Evolutionary conservation across 2,113 vertebrate genomes (phyloP), one percentile per base, ranked within the genome.

Genomic region (Puntigrus tetrazona): DNA sequence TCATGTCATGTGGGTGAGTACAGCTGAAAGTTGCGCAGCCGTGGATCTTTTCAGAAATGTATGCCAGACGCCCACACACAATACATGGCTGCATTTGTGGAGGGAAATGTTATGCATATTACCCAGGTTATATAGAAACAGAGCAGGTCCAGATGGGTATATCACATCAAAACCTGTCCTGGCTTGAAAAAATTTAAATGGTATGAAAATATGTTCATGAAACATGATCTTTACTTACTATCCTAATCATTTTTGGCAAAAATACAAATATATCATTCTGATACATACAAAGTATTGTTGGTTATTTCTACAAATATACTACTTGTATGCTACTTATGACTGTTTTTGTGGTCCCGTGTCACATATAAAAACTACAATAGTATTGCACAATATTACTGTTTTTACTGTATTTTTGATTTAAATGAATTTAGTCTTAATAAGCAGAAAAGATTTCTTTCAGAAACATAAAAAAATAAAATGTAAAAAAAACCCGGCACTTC

Each of bases 21-120:
- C 76, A 86, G 81, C 74, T 88, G 81, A 84, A 86, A 83, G 55
- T 70, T 72, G 29, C 59, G 73, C 41, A 85, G 86, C 74, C 34
- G 10, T 57, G 45, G 59, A 78, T 84, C 36, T 67, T 81, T 84
- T 36, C 57, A 57, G 78, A 83, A 67, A 61, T 76, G 38, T 75
- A 83, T 81, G 55, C 78, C 78, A 65, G 38, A 80, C 78, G 45
- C 78, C 78, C 78, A 80, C 78, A 47, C 78, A 45, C 57, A 27
- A 78, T 41, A 27, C 77, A 80, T 34, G 78, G 27, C 57, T 67
- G 9, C 18, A 13, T 31, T 67, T 45, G 41, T 29, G 43, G 38
- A 80, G 41, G 29, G 41, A 34, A 67, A 57, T 41, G 41, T 80
- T 80, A 22, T 67, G 41, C 27, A 63, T 67, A 65, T 80, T 41